Conservation (phyloP, 2,797 vertebrate species). For the Eutrigla gurnardus region DNA sequence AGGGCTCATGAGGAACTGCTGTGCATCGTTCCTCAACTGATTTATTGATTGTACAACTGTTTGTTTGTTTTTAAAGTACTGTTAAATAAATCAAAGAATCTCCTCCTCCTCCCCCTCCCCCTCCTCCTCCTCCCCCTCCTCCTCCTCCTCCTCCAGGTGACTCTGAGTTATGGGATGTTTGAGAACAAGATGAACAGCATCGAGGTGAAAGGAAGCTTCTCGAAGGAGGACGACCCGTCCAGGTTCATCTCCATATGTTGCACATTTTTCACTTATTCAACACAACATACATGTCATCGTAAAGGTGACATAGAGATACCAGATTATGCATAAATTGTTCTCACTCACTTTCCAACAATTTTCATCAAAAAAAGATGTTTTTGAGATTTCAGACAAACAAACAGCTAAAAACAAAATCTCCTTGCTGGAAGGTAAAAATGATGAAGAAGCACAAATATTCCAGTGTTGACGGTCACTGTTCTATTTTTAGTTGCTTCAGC, state of each 20-base stretch:
- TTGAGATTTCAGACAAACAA: neutral
- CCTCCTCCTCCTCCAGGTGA: conserved; percentile 83
- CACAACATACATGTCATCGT: too few species aligned
- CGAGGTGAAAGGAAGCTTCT: conserved; percentile 87
- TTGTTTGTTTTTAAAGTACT: too few species aligned
- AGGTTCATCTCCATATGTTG: conserved; percentile 79
- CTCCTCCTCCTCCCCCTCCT: too few species aligned
- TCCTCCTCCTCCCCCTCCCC: neutral
- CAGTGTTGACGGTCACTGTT: too few species aligned
- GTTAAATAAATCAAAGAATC: too few species aligned
- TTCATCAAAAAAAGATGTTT: neutral
- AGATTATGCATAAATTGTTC: too few species aligned
- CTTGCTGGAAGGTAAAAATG: neutral
- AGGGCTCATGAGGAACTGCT: too few species aligned
- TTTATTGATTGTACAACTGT: too few species aligned
- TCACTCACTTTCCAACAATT: neutral
- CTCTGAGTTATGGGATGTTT: conserved; percentile 92
- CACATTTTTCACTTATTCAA: too few species aligned
- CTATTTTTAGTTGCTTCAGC: conserved; percentile 35
- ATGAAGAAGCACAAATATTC: conserved; percentile 7
- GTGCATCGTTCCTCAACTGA: too few species aligned
- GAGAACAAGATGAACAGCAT: conserved; percentile 93
- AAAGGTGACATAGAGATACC: too few species aligned
- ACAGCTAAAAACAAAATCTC: too few species aligned
- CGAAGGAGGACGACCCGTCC: conserved; percentile 89